Evolutionary conservation across 2,113 vertebrate species (phyloP).

Genomic region (Oophaga pumilio): DNA sequence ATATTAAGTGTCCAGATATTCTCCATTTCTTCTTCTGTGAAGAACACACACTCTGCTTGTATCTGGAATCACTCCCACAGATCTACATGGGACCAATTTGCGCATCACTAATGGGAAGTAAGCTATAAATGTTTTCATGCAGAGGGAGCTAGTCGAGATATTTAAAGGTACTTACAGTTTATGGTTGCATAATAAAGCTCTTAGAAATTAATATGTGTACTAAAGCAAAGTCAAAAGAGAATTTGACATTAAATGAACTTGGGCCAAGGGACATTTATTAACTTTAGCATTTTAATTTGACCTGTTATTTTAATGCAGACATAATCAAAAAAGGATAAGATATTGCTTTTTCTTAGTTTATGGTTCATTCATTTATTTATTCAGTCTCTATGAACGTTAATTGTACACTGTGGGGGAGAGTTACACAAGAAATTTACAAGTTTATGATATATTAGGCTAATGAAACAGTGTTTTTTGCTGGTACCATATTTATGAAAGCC

Average conservation of each 20-base stretch:
- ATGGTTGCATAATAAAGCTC: constrained; percentile 20
- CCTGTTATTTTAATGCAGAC: background rate
- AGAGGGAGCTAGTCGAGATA: constrained; percentile 20
- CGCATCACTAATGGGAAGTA: constrained; percentile 28
- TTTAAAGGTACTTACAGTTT: constrained; percentile 37
- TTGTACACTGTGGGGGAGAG: background rate
- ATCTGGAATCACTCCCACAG: constrained; percentile 18
- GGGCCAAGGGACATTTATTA: background rate
- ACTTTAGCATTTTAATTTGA: background rate
- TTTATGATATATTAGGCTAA: background rate
- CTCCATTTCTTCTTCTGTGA: background rate
- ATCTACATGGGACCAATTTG: constrained; percentile 36
- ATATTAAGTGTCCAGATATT: background rate
- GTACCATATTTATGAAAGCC: no score
- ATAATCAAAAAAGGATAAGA: background rate
- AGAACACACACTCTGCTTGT: background rate
- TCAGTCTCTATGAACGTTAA: background rate
- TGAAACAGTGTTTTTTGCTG: background rate
- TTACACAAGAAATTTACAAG: background rate
- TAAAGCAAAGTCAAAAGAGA: constrained; percentile 34
- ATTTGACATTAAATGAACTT: constrained; percentile 29
- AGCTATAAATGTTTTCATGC: constrained; percentile 37
- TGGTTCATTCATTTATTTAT: background rate
- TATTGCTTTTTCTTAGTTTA: background rate
- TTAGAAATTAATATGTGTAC: constrained; percentile 36